Conservation (phyloP, 1,140 invertebrate species). For the honey bee (Apis mellifera) region Amel_HAv3.1 CM009932.2:15409501-15410000, state of each 20-base stretch:
- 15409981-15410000: background rate
- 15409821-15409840: conserved; percentile 40
- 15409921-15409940: conserved; percentile 22
- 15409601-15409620: too few species aligned
- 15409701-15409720: background rate
- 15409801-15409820: conserved; percentile 16
- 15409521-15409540: too few species aligned
- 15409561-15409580: too few species aligned
- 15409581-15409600: too few species aligned
- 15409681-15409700: too few species aligned
- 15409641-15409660: too few species aligned
- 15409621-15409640: too few species aligned
- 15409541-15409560: too few species aligned
- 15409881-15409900: conserved; percentile 21
- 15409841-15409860: conserved; percentile 39
- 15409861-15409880: conserved; percentile 20
- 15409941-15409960: background rate
- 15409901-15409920: conserved; percentile 13
- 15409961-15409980: background rate
- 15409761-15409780: background rate
- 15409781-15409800: background rate
- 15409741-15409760: background rate
- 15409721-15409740: too few species aligned
- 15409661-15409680: too few species aligned
- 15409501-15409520: too few species aligned